phyloP scores from a whole-genome alignment of 2,888 invertebrate genomes.

The Hydraecia micacea region DNA sequence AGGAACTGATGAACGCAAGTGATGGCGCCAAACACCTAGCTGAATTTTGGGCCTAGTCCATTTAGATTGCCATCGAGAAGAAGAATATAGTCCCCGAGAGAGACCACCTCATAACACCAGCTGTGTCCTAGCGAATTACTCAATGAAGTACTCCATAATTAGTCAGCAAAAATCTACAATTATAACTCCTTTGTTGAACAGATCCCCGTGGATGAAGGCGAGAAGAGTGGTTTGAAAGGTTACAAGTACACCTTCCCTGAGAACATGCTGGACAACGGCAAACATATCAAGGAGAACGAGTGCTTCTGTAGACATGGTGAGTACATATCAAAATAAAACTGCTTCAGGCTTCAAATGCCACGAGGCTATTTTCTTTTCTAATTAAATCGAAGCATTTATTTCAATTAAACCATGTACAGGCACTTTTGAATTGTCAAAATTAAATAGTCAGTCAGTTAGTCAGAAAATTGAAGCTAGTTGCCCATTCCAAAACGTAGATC shows the following conservation, averaged over 20 bases:
- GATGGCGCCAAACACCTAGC: background rate
- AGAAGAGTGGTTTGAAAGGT: slow-evolving; percentile 91
- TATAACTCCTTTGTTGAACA: slow-evolving; percentile 69
- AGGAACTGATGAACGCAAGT: no score
- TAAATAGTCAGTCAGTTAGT: no score
- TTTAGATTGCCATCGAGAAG: background rate
- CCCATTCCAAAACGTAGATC: no score
- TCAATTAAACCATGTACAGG: no score
- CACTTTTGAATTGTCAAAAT: no score
- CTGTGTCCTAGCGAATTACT: background rate
- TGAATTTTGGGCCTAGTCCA: background rate
- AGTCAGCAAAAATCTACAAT: background rate
- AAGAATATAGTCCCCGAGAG: background rate
- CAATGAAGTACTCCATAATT: background rate
- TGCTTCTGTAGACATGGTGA: slow-evolving; percentile 94
- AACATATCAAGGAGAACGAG: slow-evolving; percentile 92
- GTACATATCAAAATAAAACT: slow-evolving; percentile 11
- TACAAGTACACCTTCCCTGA: slow-evolving; percentile 94
- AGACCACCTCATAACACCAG: background rate
- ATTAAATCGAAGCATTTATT: no score
- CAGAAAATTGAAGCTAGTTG: no score
- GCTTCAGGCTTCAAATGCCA: background rate
- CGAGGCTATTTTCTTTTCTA: background rate
- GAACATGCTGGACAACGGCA: slow-evolving; percentile 94
- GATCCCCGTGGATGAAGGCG: slow-evolving; percentile 91